phyloP scores from a whole-genome alignment of 2,888 invertebrate species.

The Epinotia nisella region DNA sequence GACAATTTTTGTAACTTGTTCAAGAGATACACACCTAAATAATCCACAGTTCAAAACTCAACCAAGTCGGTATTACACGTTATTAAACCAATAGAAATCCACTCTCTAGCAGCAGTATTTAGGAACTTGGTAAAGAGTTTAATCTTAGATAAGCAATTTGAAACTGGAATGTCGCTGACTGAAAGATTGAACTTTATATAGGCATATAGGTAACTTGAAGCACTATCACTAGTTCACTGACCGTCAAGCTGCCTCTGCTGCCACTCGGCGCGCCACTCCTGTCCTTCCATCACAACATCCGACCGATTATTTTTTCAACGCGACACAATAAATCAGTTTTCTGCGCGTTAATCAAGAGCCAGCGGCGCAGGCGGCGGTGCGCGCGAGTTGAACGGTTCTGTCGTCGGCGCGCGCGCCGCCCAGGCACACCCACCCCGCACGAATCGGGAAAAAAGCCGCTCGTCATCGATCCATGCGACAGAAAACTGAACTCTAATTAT shows the following conservation, averaged over 20 bases:
- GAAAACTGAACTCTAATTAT: not conserved
- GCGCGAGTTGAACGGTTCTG: constrained; percentile 87
- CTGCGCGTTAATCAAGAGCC: constrained; percentile 72
- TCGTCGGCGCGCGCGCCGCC: constrained; percentile 90
- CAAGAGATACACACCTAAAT: too few species aligned
- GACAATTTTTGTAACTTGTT: too few species aligned
- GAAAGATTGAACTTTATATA: not conserved
- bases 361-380: constrained; percentile 69
- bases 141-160: not conserved
- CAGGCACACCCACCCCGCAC: constrained; percentile 72
- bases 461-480: not conserved
- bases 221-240: constrained; percentile 61
- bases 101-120: not conserved
- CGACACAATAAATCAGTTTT: constrained; percentile 83
- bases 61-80: too few species aligned
- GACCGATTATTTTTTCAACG: constrained; percentile 83
- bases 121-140: not conserved
- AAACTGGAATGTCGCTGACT: not conserved
- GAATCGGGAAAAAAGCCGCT: constrained; percentile 22
- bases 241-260: constrained; percentile 78
- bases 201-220: not conserved
- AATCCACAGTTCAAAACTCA: too few species aligned
- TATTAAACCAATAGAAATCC: not conserved
- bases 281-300: constrained; percentile 82
- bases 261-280: constrained; percentile 81